A percentile compares a stretch with the other conserved stretches of the same genome.
These are phyloP conservation scores for Drosophila meridionalis DNA, from an alignment of 2,888 invertebrate species.

Conservation along the genomic window DNA sequence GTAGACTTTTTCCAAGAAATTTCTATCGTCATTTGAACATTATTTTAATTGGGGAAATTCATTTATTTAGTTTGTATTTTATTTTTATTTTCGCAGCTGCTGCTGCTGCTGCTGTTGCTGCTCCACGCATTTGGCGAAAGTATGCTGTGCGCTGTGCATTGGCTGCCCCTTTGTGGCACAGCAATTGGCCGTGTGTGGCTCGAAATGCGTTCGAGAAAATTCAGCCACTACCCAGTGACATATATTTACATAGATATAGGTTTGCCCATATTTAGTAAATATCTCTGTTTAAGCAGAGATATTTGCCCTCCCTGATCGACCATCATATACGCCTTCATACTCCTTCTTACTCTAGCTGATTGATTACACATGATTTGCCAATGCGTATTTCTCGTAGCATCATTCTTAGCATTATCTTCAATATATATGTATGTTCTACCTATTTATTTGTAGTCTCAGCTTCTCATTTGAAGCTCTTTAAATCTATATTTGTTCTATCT, in stretches of 20 bases:
- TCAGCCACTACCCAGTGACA: background rate
- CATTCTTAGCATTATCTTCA: too few species aligned
- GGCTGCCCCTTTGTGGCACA: constrained; percentile 25
- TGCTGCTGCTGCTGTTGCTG: background rate
- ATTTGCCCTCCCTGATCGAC: too few species aligned
- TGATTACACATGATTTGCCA: too few species aligned
- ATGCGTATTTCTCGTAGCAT: too few species aligned
- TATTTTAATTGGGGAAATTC: constrained; percentile 74
- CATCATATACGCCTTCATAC: too few species aligned
- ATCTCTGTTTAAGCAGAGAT: too few species aligned
- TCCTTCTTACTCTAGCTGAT: too few species aligned
- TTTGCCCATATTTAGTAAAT: too few species aligned
- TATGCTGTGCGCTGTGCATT: constrained; percentile 32
- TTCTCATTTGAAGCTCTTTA: too few species aligned
- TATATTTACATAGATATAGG: background rate
- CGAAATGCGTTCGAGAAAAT: constrained; percentile 9
- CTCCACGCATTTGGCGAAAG: constrained; percentile 60
- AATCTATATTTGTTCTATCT: too few species aligned
- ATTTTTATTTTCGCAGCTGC: constrained; percentile 10
- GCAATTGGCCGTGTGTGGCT: constrained; percentile 10
- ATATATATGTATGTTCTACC: too few species aligned
- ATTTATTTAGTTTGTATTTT: constrained; percentile 24
- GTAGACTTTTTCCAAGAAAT: constrained; percentile 70
- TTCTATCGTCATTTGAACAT: constrained; percentile 61
- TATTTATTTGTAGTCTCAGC: too few species aligned